These are phyloP conservation scores for Pogoniulus pusillus DNA, from an alignment of 2,797 vertebrate genomes.

Conservation along the genomic window DNA sequence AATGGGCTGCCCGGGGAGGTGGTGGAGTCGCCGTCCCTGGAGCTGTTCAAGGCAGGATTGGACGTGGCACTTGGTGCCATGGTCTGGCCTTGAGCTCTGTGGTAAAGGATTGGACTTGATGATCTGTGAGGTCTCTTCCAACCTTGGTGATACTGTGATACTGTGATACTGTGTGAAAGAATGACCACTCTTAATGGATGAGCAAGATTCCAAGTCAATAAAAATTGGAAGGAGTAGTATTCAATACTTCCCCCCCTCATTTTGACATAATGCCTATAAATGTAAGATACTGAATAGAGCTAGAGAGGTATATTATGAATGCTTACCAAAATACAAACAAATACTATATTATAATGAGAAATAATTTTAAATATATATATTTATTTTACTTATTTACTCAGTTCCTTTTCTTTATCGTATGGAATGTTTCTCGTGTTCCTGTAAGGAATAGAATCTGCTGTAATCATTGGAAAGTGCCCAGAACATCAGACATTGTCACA, in stretches of 20 bases:
- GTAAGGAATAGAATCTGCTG: not conserved
- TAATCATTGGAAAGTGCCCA: not conserved
- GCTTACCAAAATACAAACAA: too few relatives aligned
- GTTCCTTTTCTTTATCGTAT: not conserved
- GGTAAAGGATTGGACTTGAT: too few relatives aligned
- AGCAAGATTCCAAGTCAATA: not conserved
- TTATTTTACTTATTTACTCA: not conserved
- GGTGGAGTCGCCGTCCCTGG: too few relatives aligned
- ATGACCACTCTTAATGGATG: not conserved
- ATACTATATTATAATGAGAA: not conserved
- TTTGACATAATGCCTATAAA: not conserved
- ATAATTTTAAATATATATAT: not conserved
- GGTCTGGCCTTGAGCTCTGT: too few relatives aligned
- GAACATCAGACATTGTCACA: not conserved
- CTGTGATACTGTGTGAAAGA: too few relatives aligned
- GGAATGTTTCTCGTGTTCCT: not conserved
- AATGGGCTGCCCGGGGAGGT: too few relatives aligned
- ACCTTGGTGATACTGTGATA: too few relatives aligned
- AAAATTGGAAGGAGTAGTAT: not conserved
- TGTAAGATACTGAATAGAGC: not conserved
- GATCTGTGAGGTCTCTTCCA: too few relatives aligned
- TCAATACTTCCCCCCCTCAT: not conserved
- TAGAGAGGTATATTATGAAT: too few relatives aligned
- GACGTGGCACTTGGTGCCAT: too few relatives aligned
- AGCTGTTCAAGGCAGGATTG: too few relatives aligned